Base-by-base conservation (phyloP, 2,888 invertebrate species). In the Aphidoletes aphidimyza region DNA sequence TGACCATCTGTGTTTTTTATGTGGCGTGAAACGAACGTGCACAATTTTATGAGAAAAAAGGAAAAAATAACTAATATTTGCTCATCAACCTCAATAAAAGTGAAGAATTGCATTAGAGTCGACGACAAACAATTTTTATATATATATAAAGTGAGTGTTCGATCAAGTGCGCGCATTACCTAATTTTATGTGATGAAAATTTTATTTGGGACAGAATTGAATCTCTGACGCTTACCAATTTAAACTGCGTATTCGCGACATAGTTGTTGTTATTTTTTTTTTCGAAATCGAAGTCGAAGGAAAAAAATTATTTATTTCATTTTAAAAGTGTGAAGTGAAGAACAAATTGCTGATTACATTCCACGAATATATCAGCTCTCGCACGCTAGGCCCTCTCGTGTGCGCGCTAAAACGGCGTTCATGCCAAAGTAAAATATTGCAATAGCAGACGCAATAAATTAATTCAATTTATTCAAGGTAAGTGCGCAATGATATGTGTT, bases 401-500 rank as follows among this genome's bases (percentile, higher is more conserved):
- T n/a, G n/a, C n/a, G n/a, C n/a, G n/a, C n/a, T n/a, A n/a, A 69
- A 30, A 34, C 1, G 14, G 30, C 69, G 34, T 6, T 14, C 14
- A 14, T 14, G 69, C 17, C n/a, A 19, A 69, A 69, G 69, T 69
- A 30, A 69, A 69, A 69, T 69, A 69, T 69, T 69, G 69, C 69
- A 69, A 69, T n/a, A 6, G 69, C 69, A 69, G 69, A 69, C 69
- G 69, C 69, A 69, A 69, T 69, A 69, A 69, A 69, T 69, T 69
- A 69, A 30, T 69, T 69, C 69, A 69, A 30, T 69, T 69, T 69
- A 69, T 69, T 69, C 69, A 69, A 69, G 69, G 69, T 69, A 69
- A 69, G 69, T 69, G 69, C 69, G 69, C 69, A 69, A 69, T 34
- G 69, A 69, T 69, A 69, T 69, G 69, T 69, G 69, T 69, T 69